Conservation (phyloP, 2,113 vertebrate species). For the Cyprinodon tularosa region DNA sequence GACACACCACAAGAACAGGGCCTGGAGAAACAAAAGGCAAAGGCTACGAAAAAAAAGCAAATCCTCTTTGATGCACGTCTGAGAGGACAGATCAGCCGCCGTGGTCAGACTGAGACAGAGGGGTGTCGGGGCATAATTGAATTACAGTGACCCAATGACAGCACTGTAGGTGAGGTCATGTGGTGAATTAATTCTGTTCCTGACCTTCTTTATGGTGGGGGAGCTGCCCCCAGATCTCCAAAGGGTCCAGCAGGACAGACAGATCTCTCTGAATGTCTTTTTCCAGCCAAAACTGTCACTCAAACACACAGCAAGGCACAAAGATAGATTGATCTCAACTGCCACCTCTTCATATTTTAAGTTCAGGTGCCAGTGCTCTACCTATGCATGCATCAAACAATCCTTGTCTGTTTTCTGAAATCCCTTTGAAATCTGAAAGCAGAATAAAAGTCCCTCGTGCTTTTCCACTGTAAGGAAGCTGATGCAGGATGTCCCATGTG, state of each 20-base stretch:
- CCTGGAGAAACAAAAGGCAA: constrained; percentile 38
- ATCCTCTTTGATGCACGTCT: constrained; percentile 38
- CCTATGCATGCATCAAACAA: constrained; percentile 13
- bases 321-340: constrained; percentile 20
- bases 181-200: constrained; percentile 75
- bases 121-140: constrained; percentile 63
- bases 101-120: constrained; percentile 9
- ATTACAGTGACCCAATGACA: constrained; percentile 76
- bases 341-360: constrained; percentile 30
- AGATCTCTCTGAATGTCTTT: constrained; percentile 45
- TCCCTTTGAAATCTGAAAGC: neutral
- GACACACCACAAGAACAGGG: constrained; percentile 23
- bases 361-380: constrained; percentile 7
- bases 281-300: constrained; percentile 50
- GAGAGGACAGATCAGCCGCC: constrained; percentile 31
- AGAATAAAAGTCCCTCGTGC: constrained; percentile 3
- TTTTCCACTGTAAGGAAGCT: neutral
- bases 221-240: constrained; percentile 30
- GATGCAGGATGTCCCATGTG: constrained; percentile 6
- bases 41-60: constrained; percentile 47
- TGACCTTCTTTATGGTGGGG: constrained; percentile 58
- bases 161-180: constrained; percentile 70
- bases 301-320: constrained; percentile 42
- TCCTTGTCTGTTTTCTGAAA: constrained; percentile 22
- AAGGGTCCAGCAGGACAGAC: constrained; percentile 38